Evolutionary conservation across 2,888 invertebrate species (phyloP).

Genomic region (Stenichneumon culpator): DNA sequence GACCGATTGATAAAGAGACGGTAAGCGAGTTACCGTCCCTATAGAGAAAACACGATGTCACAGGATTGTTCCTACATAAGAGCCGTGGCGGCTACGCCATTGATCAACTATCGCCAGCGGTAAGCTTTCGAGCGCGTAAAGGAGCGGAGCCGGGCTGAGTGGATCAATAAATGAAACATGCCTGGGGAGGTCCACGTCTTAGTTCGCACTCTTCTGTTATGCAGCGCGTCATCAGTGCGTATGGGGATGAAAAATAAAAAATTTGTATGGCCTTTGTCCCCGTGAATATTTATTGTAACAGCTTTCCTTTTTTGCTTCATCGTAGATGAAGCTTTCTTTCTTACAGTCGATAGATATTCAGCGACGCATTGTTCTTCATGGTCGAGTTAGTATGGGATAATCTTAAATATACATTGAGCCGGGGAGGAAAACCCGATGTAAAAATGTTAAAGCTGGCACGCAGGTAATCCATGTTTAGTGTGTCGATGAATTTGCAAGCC

Average conservation of each 20-base stretch:
- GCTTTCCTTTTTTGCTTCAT: no score
- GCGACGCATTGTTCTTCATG: no score
- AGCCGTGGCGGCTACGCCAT: neutral
- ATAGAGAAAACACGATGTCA: no score
- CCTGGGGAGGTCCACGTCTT: neutral
- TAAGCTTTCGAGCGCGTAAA: constrained; percentile 23
- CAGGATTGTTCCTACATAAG: neutral
- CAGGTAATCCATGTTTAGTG: no score
- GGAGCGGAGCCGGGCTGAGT: constrained; percentile 10
- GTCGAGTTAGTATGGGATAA: neutral
- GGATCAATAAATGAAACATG: constrained; percentile 44
- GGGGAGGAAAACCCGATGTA: neutral
- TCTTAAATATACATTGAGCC: neutral
- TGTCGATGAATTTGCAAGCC: neutral
- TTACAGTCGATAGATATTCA: no score
- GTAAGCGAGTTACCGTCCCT: no score
- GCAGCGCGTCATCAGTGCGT: no score
- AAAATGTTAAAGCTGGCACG: neutral
- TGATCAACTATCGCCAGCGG: neutral
- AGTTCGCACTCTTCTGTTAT: no score
- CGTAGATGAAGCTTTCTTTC: no score
- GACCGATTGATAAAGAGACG: neutral
- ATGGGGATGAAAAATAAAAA: no score
- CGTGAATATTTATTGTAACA: no score
- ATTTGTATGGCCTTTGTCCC: no score